Evolutionary conservation across 2,888 invertebrate species (phyloP).

Genomic region (Drosophila borealis): DNA sequence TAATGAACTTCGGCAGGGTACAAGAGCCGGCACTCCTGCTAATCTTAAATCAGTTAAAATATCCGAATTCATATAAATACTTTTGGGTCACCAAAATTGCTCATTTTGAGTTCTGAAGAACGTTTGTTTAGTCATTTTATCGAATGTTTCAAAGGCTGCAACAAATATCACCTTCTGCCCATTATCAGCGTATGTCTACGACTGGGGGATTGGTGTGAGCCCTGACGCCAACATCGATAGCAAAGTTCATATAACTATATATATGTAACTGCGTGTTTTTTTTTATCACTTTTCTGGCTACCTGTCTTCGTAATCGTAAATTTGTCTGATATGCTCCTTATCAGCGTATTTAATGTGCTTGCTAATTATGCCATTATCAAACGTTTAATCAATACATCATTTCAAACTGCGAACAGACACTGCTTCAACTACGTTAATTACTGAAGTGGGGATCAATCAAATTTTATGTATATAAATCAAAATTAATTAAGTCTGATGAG

Average conservation of each 20-base stretch:
- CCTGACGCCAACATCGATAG: neutral
- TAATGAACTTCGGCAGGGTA: too few relatives aligned
- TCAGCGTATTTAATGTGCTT: slow-evolving; percentile 28
- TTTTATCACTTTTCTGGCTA: neutral
- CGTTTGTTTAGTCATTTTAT: neutral
- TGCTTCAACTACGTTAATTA: slow-evolving; percentile 7
- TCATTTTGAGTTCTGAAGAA: neutral
- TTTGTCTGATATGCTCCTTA: slow-evolving; percentile 28
- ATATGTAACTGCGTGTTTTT: neutral
- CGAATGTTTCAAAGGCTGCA: neutral
- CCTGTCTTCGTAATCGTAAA: neutral
- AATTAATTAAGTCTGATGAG: neutral
- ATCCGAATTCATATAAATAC: neutral
- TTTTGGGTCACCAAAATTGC: neutral
- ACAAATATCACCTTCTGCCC: neutral
- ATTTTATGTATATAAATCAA: neutral
- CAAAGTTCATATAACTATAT: neutral
- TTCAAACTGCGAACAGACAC: too few relatives aligned
- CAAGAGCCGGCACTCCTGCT: neutral
- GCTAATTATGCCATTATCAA: slow-evolving; percentile 34
- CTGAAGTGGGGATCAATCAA: slow-evolving; percentile 1
- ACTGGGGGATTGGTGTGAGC: neutral
- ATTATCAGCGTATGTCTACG: neutral
- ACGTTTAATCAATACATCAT: neutral
- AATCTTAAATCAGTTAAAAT: neutral